phyloP scores from a whole-genome alignment of 2,113 vertebrate genomes.

The Sigmodon hispidus region DNA sequence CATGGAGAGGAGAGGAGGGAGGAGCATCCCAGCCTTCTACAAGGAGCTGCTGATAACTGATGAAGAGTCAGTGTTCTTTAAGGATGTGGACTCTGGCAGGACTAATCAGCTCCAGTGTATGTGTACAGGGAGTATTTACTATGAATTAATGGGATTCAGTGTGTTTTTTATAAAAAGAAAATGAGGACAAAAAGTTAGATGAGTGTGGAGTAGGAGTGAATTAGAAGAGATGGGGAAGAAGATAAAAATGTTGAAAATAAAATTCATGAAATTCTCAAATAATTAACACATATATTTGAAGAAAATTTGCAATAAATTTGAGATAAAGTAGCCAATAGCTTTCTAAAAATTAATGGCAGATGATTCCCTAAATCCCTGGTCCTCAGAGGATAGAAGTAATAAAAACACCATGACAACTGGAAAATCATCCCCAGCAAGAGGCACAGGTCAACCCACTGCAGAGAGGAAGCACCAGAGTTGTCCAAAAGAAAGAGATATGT shows the following conservation, averaged over 20 bases:
- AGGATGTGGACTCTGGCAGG: background rate
- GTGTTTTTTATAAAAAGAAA: background rate
- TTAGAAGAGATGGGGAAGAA: background rate
- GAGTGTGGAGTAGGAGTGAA: background rate
- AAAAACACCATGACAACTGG: background rate
- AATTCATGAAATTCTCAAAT: background rate
- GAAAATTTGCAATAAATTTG: background rate
- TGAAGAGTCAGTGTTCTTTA: background rate
- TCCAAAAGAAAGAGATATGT: background rate
- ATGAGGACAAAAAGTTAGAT: background rate
- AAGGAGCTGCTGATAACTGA: background rate
- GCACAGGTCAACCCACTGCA: background rate
- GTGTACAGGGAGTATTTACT: background rate
- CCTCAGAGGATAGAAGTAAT: background rate
- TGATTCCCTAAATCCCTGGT: background rate
- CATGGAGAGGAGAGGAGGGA: background rate
- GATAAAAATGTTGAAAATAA: background rate
- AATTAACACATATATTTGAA: background rate
- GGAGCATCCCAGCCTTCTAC: background rate
- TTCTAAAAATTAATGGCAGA: background rate
- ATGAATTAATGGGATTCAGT: background rate
- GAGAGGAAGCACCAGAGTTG: background rate
- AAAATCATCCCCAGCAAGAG: background rate
- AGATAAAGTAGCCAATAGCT: background rate
- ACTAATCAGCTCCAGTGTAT: background rate